Evolutionary conservation across 2,113 vertebrate genomes (phyloP), one percentile per base, ranked within the genome.

Genomic region (Lanius collurio): DNA sequence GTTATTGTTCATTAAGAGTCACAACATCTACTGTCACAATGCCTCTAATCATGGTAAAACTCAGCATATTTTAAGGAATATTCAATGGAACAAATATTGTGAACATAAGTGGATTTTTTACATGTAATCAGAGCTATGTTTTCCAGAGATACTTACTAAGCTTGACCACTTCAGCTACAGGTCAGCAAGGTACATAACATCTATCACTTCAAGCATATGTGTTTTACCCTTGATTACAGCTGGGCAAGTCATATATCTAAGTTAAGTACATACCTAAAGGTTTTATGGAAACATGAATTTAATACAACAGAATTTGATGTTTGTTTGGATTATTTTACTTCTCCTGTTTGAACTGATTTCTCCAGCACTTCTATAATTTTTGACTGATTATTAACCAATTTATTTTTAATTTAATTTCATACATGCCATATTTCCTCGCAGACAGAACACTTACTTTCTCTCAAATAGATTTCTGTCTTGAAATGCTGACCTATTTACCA

Each of bases 321-420:
- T 74, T 79, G 67, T 92, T 90, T 70, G 42, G 39, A 15, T 37
- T 23, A 50, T 57, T 89, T 91, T 63, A 52, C 18, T 37, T n/a
- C 49, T 77, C 24, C 49, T 50, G 27, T 64, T 91, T 83, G 56
- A 35, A 73, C 63, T 57, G 60, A 91, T 88, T 92, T 93, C 90
- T 94, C 90, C 76, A 85, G 44, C 67, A 86, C 41, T 78, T 78
- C 44, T 67, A 87, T 91, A 30, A 68, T 71, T 91, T 93, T 89
- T 90, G 89, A 71, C 87, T 89, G 60, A 96, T 92, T 86, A 82
- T 93, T 94, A 86, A 44, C 52, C 52, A 83, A 88, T 91, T 96
- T 94, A 85, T 80, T 95, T 94, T 96, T 96, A 95, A 93, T 90
- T 95, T 95, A 81, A 78, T 41, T 84, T 95, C 62, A 71, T 87